Conservation (phyloP, 2,113 vertebrate genomes). For the Lepus timidus region DNA sequence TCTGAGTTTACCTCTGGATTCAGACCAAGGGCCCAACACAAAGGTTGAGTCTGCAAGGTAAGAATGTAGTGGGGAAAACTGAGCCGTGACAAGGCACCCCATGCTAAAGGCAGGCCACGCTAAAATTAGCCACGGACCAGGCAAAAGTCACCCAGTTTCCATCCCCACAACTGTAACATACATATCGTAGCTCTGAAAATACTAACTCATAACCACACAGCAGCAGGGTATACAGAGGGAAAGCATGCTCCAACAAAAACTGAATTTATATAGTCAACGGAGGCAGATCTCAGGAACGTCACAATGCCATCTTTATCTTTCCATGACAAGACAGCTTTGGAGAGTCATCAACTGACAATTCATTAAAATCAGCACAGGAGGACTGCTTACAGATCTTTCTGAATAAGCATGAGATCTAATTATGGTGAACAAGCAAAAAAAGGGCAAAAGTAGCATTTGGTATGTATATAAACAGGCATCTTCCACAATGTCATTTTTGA, state of each 20-base stretch:
- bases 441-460: neutral
- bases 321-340: neutral
- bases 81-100: neutral
- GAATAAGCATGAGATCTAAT: neutral
- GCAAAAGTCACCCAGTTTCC: neutral
- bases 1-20: constrained; percentile 21
- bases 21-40: neutral
- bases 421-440: constrained; percentile 24
- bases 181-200: neutral
- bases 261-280: neutral
- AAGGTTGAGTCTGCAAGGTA: neutral
- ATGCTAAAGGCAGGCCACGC: neutral
- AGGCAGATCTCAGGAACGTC: neutral
- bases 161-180: neutral
- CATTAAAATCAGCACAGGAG: constrained; percentile 40
- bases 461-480: neutral
- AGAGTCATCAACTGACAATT: constrained; percentile 33
- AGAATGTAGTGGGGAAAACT: neutral
- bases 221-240: constrained; percentile 10
- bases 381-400: constrained; percentile 33
- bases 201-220: neutral
- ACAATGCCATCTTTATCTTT: neutral
- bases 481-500: neutral
- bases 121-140: constrained; percentile 8
- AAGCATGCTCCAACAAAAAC: neutral